These are phyloP conservation scores for Sandelia bainsii DNA, from an alignment of 2,797 vertebrate species.

Conservation along the genomic window DNA sequence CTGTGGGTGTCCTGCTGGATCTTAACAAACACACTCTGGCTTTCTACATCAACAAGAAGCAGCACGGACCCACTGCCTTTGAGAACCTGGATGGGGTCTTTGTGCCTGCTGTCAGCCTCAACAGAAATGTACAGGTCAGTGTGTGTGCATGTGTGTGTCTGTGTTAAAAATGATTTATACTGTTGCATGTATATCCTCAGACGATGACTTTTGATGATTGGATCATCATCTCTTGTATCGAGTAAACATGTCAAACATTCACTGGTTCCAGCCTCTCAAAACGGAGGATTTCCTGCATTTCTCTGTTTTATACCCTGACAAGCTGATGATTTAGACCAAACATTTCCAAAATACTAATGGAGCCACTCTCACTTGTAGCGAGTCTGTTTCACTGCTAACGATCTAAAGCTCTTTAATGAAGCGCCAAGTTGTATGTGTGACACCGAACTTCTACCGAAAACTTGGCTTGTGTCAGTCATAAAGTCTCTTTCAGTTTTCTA, in stretches of 20 bases:
- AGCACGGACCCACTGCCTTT: constrained; percentile 96
- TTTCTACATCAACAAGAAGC: constrained; percentile 96
- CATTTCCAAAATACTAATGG: too few species aligned
- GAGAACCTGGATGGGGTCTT: constrained; percentile 95
- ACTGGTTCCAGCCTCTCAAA: not conserved
- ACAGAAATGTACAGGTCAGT: constrained; percentile 96
- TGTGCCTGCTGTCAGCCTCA: constrained; percentile 97
- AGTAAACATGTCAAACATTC: not conserved
- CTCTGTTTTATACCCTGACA: not conserved
- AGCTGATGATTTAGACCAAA: not conserved
- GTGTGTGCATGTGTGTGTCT: constrained; percentile 8
- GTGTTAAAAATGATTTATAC: too few species aligned
- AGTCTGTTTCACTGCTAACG: not conserved
- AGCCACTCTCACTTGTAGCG: not conserved
- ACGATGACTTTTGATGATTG: too few species aligned
- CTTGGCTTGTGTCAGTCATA: too few species aligned
- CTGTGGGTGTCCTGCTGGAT: constrained; percentile 95
- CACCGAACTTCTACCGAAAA: too few species aligned
- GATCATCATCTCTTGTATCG: not conserved
- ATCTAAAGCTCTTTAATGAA: not conserved
- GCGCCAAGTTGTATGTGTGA: not conserved
- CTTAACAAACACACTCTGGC: constrained; percentile 92
- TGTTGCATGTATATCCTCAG: not conserved
- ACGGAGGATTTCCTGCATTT: not conserved
- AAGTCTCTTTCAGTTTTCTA: too few species aligned